Conservation (phyloP, 2,888 invertebrate genomes). For the Geophilus truncorum region DNA sequence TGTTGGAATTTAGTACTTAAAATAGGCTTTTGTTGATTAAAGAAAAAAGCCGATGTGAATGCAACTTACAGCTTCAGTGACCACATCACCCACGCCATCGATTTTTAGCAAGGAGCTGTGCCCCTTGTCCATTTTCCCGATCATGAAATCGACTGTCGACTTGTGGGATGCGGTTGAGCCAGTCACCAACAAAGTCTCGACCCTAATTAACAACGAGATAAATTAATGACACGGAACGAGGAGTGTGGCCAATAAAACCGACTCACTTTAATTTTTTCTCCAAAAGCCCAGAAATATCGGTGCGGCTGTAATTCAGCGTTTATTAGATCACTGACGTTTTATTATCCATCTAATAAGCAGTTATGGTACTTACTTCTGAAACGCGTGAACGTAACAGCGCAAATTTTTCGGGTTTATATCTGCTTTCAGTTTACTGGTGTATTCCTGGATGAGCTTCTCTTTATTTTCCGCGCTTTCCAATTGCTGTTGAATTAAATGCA, state of each 20-base stretch:
- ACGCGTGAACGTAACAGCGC: conserved; percentile 73
- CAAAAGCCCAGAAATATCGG: conserved; percentile 58
- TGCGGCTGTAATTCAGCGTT: conserved; percentile 56
- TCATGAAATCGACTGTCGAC: conserved; percentile 71
- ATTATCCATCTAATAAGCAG: background rate
- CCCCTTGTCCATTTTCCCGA: conserved; percentile 71
- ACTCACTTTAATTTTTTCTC: conserved; percentile 59
- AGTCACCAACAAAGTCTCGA: conserved; percentile 73
- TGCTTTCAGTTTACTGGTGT: conserved; percentile 65
- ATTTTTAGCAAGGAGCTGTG: conserved; percentile 77
- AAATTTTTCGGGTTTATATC: conserved; percentile 75
- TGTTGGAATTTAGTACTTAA: background rate
- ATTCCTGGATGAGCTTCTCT: conserved; percentile 69
- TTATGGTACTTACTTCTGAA: conserved; percentile 64
- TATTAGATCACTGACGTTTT: conserved; percentile 10
- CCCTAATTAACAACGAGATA: conserved; percentile 44
- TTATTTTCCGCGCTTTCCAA: conserved; percentile 48
- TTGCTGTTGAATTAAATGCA: conserved; percentile 37
- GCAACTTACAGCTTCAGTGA: conserved; percentile 69
- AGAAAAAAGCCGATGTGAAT: background rate
- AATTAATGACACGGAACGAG: too few relatives aligned
- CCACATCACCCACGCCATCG: conserved; percentile 79
- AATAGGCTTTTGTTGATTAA: background rate
- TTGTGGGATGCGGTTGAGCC: conserved; percentile 73
- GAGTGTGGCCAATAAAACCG: too few relatives aligned